Evolutionary conservation across 2,797 vertebrate species (phyloP).

Genomic region (Enteromius treurensis): DNA sequence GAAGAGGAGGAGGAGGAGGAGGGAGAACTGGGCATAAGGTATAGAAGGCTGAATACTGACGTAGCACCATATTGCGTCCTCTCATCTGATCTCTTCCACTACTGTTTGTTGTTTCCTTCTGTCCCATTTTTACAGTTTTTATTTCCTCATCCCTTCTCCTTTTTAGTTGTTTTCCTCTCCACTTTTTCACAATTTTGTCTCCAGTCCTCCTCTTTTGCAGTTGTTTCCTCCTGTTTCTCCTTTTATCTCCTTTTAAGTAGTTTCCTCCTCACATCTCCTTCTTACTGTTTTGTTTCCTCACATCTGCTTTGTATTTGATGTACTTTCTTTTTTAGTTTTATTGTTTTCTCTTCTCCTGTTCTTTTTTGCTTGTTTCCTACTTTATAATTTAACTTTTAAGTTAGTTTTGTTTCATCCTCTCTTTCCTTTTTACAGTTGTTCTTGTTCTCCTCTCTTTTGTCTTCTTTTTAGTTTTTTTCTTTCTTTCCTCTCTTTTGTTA

Average conservation of each 20-base stretch:
- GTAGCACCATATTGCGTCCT: constrained; percentile 38
- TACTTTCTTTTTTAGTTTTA: not conserved
- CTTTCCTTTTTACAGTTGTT: not conserved
- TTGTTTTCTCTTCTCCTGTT: not conserved
- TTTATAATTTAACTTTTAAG: no score
- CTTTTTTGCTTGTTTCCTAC: not conserved
- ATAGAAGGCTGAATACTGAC: constrained; percentile 53
- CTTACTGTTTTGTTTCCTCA: not conserved
- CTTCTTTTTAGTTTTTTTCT: not conserved
- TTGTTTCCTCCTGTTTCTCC: not conserved
- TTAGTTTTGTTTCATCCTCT: not conserved
- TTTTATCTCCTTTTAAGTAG: not conserved
- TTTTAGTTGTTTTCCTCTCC: not conserved
- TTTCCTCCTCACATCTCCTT: not conserved
- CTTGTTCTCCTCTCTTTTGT: not conserved
- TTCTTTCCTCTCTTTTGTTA: not conserved
- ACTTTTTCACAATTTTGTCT: not conserved
- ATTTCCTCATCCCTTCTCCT: not conserved
- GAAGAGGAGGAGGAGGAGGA: not conserved
- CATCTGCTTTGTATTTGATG: not conserved
- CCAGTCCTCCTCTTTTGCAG: not conserved
- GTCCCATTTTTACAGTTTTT: not conserved
- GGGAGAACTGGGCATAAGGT: constrained; percentile 11
- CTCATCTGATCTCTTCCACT: not conserved
- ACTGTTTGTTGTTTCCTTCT: constrained; percentile 7